Evolutionary conservation across 2,888 invertebrate genomes (phyloP).

Genomic region (Eristalis pertinax): DNA sequence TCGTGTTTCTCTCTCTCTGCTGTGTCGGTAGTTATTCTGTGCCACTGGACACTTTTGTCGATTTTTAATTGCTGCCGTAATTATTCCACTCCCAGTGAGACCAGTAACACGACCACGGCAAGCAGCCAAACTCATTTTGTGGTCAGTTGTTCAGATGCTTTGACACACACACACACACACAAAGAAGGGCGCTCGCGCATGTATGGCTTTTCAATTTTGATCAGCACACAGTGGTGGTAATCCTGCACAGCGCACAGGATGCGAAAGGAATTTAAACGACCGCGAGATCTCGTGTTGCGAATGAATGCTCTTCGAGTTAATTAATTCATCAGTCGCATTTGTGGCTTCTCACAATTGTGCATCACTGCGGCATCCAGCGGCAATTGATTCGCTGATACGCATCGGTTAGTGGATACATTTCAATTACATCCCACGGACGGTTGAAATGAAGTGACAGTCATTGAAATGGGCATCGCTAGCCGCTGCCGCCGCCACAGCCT

Average conservation of each 20-base stretch:
- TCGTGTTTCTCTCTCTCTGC: not conserved
- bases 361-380: constrained; percentile 1
- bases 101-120: not conserved
- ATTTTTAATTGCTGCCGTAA: constrained; percentile 29
- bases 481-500: not conserved
- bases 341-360: constrained; percentile 16
- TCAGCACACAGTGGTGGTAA: not conserved
- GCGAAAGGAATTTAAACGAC: not conserved
- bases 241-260: not conserved
- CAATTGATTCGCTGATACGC: constrained; percentile 13
- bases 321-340: constrained; percentile 28
- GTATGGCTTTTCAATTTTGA: not conserved
- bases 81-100: constrained; percentile 10
- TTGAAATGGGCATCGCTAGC: not conserved
- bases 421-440: not conserved
- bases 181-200: not conserved
- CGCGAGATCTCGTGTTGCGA: not conserved
- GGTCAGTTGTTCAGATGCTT: constrained; percentile 1
- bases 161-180: not conserved
- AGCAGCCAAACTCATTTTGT: not conserved
- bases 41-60: not conserved
- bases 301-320: constrained; percentile 3
- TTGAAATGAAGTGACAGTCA: not conserved
- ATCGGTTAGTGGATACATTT: constrained; percentile 25
- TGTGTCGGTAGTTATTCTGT: not conserved